These are phyloP conservation scores for Zaprionus gabonicus DNA, from an alignment of 1,140 invertebrate genomes.

Conservation along the genomic window DNA sequence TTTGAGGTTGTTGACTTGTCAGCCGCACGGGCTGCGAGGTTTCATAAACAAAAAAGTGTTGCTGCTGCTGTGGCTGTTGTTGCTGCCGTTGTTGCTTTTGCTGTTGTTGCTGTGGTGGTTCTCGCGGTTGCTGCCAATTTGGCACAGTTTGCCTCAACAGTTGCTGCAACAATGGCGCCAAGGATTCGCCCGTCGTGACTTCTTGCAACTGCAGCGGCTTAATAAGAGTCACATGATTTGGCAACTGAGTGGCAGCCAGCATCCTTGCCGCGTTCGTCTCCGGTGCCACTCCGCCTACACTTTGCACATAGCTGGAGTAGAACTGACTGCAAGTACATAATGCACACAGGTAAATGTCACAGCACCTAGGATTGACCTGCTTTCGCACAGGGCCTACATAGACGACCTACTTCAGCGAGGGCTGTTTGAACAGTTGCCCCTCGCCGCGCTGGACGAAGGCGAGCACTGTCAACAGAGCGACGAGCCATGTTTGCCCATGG, in stretches of 20 bases:
- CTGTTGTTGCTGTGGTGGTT: slow-evolving; percentile 17
- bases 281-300: neutral
- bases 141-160: slow-evolving; percentile 69
- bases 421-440: slow-evolving; percentile 66
- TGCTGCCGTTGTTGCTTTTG: slow-evolving; percentile 33
- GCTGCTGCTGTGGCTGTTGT: slow-evolving; percentile 35
- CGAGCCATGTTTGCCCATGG: slow-evolving; percentile 48
- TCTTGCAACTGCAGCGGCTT: slow-evolving; percentile 56
- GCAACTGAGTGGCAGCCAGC: slow-evolving; percentile 29
- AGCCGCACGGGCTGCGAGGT: slow-evolving; percentile 37
- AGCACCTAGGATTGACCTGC: slow-evolving; percentile 59
- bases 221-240: slow-evolving; percentile 46
- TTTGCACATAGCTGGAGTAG: slow-evolving; percentile 37
- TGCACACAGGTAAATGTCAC: slow-evolving; percentile 35
- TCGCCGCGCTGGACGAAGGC: slow-evolving; percentile 1
- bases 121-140: slow-evolving; percentile 62
- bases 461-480: slow-evolving; percentile 28
- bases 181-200: slow-evolving; percentile 53
- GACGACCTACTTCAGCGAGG: slow-evolving; percentile 66
- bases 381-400: slow-evolving; percentile 11
- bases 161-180: slow-evolving; percentile 73
- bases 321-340: slow-evolving; percentile 55
- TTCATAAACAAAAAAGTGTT: slow-evolving; percentile 71
- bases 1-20: slow-evolving; percentile 74
- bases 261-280: neutral